Percentiles rank a stretch among this genome's conserved stretches.
Evolutionary conservation across 2,888 invertebrate species (phyloP).

Genomic region (Tenthredo distinguenda): DNA sequence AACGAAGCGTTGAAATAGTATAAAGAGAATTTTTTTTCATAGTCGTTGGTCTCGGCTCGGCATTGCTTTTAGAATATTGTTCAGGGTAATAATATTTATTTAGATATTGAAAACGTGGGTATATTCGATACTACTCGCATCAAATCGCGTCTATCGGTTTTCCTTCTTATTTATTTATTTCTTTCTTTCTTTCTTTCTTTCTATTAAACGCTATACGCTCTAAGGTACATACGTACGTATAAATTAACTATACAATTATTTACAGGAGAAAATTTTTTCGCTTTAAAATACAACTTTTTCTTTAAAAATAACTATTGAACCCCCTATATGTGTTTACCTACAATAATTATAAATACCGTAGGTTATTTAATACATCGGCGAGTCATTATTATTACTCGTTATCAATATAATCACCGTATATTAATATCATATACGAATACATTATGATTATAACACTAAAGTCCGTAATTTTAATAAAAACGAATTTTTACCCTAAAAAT

Average conservation of each 20-base stretch:
- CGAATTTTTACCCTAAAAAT: not conserved
- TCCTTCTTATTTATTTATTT: not conserved
- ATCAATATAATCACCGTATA: not conserved
- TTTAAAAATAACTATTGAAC: not conserved
- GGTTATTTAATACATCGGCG: constrained; percentile 10
- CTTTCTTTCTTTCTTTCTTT: not conserved
- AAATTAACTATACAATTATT: constrained; percentile 70
- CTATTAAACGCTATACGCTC: not conserved
- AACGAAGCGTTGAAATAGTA: not conserved
- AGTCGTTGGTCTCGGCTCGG: constrained; percentile 28
- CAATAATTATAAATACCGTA: constrained; percentile 6
- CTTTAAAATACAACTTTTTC: constrained; percentile 10
- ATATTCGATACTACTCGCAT: not conserved
- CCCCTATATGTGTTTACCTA: not conserved
- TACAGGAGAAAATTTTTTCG: constrained; percentile 13
- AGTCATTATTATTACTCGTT: constrained; percentile 1
- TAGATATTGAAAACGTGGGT: not conserved
- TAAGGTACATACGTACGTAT: constrained; percentile 48
- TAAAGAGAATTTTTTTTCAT: not conserved
- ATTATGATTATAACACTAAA: not conserved
- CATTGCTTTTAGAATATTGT: constrained; percentile 35
- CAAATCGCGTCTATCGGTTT: not conserved
- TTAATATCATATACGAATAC: not conserved
- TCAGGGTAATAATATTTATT: not conserved
- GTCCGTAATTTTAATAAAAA: not conserved